Evolutionary conservation across 1,140 invertebrate genomes (phyloP).

Genomic region (Temnothorax longispinosus): DNA sequence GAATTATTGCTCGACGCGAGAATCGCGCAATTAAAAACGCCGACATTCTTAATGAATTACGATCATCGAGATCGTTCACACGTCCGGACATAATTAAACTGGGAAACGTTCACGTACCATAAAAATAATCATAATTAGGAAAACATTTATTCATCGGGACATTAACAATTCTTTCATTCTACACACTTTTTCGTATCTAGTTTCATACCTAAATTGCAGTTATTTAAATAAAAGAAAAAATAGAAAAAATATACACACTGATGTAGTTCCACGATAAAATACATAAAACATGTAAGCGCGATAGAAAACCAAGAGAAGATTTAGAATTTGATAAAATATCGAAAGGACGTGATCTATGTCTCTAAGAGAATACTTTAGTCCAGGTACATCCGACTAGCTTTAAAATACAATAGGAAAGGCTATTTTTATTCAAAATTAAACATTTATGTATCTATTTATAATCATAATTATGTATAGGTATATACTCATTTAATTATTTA

Average conservation of each 20-base stretch:
- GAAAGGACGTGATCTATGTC: neutral
- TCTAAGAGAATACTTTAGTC: neutral
- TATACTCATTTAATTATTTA: no score
- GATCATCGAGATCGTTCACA: neutral
- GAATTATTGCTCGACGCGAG: conserved; percentile 26
- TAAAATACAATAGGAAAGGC: neutral
- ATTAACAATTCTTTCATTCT: neutral
- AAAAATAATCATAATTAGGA: neutral
- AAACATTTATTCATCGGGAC: neutral
- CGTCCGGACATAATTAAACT: neutral
- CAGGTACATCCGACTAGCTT: neutral
- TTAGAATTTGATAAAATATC: conserved; percentile 15
- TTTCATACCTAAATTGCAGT: neutral
- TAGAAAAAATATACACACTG: neutral
- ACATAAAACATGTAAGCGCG: conserved; percentile 3
- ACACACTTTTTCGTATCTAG: neutral
- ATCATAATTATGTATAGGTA: no score
- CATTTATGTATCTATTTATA: neutral
- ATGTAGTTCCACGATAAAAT: neutral
- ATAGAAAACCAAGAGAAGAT: neutral
- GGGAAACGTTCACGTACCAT: neutral
- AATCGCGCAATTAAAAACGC: conserved; percentile 32
- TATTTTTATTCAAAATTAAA: neutral
- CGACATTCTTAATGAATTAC: conserved; percentile 19
- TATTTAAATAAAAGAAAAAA: neutral